phyloP scores from a whole-genome alignment of 2,113 vertebrate genomes.

The Leptodactylus fuscus region DNA sequence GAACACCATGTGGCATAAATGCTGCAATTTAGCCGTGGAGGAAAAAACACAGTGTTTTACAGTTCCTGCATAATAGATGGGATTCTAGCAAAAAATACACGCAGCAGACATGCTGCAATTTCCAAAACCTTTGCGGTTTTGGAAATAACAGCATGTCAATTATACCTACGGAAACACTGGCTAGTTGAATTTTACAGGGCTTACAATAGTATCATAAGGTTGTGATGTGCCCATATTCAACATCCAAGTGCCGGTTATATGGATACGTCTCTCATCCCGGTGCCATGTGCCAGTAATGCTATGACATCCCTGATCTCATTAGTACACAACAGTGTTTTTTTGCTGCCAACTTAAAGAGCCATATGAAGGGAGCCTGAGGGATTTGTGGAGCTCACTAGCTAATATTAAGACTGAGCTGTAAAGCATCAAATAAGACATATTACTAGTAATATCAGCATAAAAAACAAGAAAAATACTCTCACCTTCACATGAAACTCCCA shows the following conservation, averaged over 20 bases:
- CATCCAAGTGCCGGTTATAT: background rate
- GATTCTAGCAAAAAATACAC: too few relatives aligned
- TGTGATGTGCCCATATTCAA: background rate
- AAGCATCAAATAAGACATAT: background rate
- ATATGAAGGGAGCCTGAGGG: background rate
- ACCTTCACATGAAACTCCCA: conserved; percentile 79
- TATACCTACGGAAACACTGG: too few relatives aligned
- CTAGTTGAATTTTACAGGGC: too few relatives aligned
- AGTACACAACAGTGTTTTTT: background rate
- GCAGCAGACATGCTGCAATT: too few relatives aligned
- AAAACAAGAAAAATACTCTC: background rate
- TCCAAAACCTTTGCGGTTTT: too few relatives aligned
- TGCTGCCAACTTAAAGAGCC: background rate
- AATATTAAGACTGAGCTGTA: background rate
- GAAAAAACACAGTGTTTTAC: too few relatives aligned
- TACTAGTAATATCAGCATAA: too few relatives aligned
- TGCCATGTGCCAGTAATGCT: background rate
- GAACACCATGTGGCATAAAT: too few relatives aligned
- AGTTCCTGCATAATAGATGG: too few relatives aligned
- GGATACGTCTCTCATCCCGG: background rate
- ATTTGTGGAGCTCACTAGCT: background rate
- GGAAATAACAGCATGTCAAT: too few relatives aligned
- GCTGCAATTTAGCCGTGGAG: too few relatives aligned
- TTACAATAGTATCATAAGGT: too few relatives aligned
- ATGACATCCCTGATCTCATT: background rate